These are phyloP conservation scores for Procavia capensis DNA, from an alignment of 2,113 vertebrate species.

Conservation along the genomic window DNA sequence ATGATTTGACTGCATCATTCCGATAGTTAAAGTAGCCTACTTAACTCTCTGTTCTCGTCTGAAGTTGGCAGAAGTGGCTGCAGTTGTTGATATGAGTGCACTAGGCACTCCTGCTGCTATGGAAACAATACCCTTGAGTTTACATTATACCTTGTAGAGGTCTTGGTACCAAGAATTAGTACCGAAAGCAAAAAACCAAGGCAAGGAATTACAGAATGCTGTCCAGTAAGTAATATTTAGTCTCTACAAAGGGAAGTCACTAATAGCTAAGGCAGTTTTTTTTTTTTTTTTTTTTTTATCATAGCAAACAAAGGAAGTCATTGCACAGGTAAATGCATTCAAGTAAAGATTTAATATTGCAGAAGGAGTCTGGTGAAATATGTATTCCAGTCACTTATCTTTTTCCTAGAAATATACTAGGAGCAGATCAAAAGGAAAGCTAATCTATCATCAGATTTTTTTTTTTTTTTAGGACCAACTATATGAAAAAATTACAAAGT, in stretches of 20 bases:
- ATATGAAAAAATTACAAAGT: conserved; percentile 58
- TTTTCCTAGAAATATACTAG: conserved; percentile 61
- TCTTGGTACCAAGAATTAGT: conserved; percentile 31
- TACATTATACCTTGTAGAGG: conserved; percentile 50
- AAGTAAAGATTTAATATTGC: neutral
- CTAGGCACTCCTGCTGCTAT: conserved; percentile 65
- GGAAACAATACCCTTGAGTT: conserved; percentile 67
- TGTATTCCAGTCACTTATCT: conserved; percentile 50
- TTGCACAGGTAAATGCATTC: conserved; percentile 6
- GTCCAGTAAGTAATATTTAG: neutral
- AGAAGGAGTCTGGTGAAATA: conserved; percentile 47
- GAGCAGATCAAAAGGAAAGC: conserved; percentile 46
- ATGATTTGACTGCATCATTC: conserved; percentile 35
- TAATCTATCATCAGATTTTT: conserved; percentile 45
- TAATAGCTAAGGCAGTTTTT: conserved; percentile 43
- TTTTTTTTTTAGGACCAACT: neutral
- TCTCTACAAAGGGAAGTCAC: neutral
- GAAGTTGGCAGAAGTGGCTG: conserved; percentile 45
- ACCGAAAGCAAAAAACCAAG: conserved; percentile 37
- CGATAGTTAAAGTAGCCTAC: conserved; percentile 65
- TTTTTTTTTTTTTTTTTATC: no score
- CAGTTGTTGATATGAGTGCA: conserved; percentile 60
- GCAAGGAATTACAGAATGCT: neutral
- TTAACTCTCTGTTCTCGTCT: conserved; percentile 58
- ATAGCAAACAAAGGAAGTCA: conserved; percentile 61